These are phyloP conservation scores for Hirtodrosophila duncani DNA, from an alignment of 2,888 invertebrate genomes.

Conservation along the genomic window DNA sequence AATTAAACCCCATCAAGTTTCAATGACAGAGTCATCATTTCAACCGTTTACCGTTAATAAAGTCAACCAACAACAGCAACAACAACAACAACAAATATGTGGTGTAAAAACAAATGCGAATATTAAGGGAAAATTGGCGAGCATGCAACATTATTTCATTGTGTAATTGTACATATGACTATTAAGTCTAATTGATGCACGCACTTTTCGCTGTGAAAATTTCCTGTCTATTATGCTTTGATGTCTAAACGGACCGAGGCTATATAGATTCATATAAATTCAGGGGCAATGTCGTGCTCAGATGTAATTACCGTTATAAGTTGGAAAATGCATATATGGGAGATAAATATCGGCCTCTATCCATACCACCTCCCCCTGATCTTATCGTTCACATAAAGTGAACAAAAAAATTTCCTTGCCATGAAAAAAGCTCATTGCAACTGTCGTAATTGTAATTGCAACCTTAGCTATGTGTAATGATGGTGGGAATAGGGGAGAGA, in stretches of 20 bases:
- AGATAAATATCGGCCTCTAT: slow-evolving; percentile 58
- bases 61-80: slow-evolving; percentile 4
- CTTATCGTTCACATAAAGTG: slow-evolving; percentile 50
- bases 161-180: background rate
- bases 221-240: no score
- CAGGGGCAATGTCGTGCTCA: slow-evolving; percentile 69
- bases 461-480: slow-evolving; percentile 28
- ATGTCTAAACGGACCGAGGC: background rate
- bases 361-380: slow-evolving; percentile 35
- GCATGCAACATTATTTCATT: slow-evolving; percentile 30
- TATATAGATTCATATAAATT: slow-evolving; percentile 32
- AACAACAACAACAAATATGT: slow-evolving; percentile 13
- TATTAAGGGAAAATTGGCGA: slow-evolving; percentile 25
- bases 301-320: slow-evolving; percentile 68
- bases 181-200: no score
- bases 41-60: slow-evolving; percentile 36
- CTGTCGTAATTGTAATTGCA: slow-evolving; percentile 51
- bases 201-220: no score
- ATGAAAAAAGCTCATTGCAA: slow-evolving; percentile 41
- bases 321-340: slow-evolving; percentile 52
- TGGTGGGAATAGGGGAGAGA: background rate
- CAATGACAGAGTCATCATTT: slow-evolving; percentile 53
- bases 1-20: slow-evolving; percentile 29
- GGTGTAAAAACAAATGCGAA: slow-evolving; percentile 4
- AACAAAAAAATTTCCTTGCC: slow-evolving; percentile 56